Evolutionary conservation across 2,888 invertebrate species (phyloP).

Genomic region (Osmoderma eremita): DNA sequence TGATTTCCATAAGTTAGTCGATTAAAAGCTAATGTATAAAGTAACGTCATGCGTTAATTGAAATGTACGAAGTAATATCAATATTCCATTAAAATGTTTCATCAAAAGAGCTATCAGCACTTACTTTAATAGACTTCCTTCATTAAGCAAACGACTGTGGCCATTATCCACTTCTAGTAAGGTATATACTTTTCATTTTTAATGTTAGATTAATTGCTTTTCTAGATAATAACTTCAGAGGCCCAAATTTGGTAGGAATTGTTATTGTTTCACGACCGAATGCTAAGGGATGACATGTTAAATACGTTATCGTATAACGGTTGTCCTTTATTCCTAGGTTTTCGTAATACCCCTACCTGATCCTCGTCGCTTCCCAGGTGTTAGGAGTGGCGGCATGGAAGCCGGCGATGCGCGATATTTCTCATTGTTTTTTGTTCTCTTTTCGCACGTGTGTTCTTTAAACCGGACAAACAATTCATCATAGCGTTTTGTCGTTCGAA

Average conservation of each 20-base stretch:
- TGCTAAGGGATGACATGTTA: constrained; percentile 1
- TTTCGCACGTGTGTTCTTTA: constrained; percentile 14
- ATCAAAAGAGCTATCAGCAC: no score
- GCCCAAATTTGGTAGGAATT: neutral
- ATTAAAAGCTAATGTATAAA: no score
- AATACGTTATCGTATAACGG: constrained; percentile 25
- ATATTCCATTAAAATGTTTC: no score
- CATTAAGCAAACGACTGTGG: neutral
- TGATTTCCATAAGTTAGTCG: no score
- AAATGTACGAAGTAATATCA: no score
- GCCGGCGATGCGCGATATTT: constrained; percentile 15
- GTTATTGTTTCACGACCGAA: neutral
- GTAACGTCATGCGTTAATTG: no score
- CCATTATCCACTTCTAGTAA: neutral
- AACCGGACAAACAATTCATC: constrained; percentile 24
- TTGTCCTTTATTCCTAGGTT: constrained; percentile 20
- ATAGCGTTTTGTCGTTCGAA: constrained; percentile 11
- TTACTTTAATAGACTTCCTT: no score
- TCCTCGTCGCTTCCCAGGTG: constrained; percentile 11
- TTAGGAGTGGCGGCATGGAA: constrained; percentile 10
- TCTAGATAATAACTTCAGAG: neutral
- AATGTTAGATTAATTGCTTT: neutral
- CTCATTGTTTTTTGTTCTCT: constrained; percentile 14
- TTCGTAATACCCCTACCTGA: constrained; percentile 14
- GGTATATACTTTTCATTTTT: no score